Conservation (phyloP, 1,140 invertebrate species). For the Saxidomus purpurata region DNA sequence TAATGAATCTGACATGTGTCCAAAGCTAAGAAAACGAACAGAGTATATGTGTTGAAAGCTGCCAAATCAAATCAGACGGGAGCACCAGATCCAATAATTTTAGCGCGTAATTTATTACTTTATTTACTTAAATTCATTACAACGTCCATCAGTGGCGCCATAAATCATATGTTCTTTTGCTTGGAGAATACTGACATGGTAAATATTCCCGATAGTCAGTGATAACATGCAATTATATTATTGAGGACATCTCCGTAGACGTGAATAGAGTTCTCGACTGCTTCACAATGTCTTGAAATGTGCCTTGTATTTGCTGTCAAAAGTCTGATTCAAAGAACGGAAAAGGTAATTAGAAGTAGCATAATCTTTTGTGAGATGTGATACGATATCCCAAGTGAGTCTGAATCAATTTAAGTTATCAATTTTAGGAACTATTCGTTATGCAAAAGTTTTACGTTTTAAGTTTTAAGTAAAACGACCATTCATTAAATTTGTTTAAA, state of each 20-base stretch:
- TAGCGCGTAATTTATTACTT: neutral
- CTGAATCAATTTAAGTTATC: too few relatives aligned
- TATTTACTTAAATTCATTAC: conserved; percentile 47
- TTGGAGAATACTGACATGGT: neutral
- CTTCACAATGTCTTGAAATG: neutral
- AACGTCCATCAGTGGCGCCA: conserved; percentile 5
- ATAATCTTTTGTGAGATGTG: too few relatives aligned
- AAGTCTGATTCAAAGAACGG: neutral
- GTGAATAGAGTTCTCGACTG: neutral
- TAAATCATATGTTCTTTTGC: conserved; percentile 36
- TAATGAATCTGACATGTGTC: too few relatives aligned
- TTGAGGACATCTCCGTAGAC: neutral
- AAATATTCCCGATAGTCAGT: neutral
- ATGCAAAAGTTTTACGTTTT: too few relatives aligned
- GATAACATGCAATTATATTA: neutral
- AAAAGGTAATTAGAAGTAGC: too few relatives aligned
- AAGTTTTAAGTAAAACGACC: too few relatives aligned
- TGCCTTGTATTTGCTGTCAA: neutral
- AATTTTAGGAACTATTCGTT: too few relatives aligned
- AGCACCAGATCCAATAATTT: neutral
- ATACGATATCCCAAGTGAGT: too few relatives aligned
- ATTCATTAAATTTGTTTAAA: too few relatives aligned
- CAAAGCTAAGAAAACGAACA: too few relatives aligned
- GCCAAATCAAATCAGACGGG: neutral
- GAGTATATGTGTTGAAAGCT: neutral